phyloP scores from a whole-genome alignment of 2,113 vertebrate species.

The Cyanocitta stelleri region DNA sequence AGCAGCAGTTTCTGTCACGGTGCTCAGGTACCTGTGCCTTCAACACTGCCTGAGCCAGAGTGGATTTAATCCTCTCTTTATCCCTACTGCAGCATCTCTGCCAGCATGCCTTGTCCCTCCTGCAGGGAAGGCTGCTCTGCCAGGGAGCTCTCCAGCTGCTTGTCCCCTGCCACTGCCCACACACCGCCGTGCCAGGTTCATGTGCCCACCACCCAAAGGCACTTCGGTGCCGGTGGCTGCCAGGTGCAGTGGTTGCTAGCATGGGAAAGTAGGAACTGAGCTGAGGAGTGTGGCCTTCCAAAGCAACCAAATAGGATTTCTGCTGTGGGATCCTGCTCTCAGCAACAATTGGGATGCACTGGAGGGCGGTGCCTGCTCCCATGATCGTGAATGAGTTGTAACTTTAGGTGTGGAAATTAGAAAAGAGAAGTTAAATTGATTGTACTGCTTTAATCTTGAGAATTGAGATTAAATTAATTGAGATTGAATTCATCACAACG shows the following conservation, averaged over 20 bases:
- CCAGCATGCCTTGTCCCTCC: not conserved
- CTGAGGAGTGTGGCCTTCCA: not conserved
- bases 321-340: not conserved
- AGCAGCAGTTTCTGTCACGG: not conserved
- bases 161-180: not conserved
- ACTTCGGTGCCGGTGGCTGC: not conserved
- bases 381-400: accelerated
- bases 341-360: accelerated
- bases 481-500: not conserved
- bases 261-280: not conserved
- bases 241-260: too few relatives aligned
- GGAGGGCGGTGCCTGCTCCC: accelerated
- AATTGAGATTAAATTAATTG: not conserved
- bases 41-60: not conserved
- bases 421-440: not conserved
- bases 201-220: not conserved
- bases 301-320: not conserved
- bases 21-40: not conserved
- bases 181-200: accelerated
- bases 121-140: not conserved
- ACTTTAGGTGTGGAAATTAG: not conserved
- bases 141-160: not conserved
- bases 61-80: not conserved
- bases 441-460: not conserved
- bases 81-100: not conserved